Evolutionary conservation across 2,797 vertebrate genomes (phyloP).

Genomic region (Pseudocheirus occidentalis): DNA sequence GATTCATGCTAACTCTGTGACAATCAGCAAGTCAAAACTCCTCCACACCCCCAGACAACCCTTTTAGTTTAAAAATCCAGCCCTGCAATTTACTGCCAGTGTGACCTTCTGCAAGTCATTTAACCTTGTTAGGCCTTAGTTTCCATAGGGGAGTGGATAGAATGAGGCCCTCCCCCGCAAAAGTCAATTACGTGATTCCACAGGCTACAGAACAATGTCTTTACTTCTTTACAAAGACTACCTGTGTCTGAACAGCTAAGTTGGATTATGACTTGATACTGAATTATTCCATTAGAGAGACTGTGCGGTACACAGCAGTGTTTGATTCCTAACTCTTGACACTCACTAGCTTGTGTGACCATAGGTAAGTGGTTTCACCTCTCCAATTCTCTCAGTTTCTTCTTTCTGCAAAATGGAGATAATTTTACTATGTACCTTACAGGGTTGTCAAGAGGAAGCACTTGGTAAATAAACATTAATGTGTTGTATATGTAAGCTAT

Average conservation of each 20-base stretch:
- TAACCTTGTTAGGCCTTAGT: neutral
- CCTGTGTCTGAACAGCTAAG: neutral
- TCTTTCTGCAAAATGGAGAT: neutral
- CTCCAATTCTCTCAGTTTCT: neutral
- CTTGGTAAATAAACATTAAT: neutral
- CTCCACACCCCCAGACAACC: neutral
- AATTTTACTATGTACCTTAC: neutral
- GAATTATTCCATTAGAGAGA: neutral
- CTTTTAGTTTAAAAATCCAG: neutral
- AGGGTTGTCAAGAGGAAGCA: neutral
- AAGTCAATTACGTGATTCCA: neutral
- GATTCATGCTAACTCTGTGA: neutral
- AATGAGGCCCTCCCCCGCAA: neutral
- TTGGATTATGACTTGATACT: neutral
- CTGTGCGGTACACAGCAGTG: neutral
- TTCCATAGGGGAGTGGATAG: neutral
- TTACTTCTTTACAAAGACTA: neutral
- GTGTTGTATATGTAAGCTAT: neutral
- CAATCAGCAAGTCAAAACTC: neutral
- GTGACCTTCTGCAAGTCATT: neutral
- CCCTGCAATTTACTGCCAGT: neutral
- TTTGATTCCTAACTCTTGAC: neutral
- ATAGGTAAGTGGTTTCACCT: neutral
- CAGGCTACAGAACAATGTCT: neutral
- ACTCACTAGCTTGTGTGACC: neutral